phyloP scores from a whole-genome alignment of 2,797 vertebrate genomes.

The Pipistrellus kuhlii region DNA sequence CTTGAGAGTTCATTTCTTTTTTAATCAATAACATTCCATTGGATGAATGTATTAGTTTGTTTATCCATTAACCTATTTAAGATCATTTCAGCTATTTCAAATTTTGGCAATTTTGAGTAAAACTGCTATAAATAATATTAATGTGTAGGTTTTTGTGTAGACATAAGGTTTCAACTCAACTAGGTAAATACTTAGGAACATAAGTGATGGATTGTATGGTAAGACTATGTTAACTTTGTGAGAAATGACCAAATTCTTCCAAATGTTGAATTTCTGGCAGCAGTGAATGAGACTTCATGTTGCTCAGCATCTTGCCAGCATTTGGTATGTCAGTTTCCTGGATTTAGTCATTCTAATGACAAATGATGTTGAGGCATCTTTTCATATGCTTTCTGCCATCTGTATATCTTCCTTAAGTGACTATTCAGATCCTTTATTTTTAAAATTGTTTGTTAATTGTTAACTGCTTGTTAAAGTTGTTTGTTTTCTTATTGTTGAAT shows the following conservation, averaged over 20 bases:
- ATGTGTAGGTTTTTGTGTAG: not conserved
- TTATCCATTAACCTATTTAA: not conserved
- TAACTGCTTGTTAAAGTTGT: not conserved
- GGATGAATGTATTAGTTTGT: not conserved
- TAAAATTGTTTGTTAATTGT: not conserved
- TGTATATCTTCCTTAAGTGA: not conserved
- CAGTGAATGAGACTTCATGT: not conserved
- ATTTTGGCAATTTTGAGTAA: constrained; percentile 18
- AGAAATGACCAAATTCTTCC: not conserved
- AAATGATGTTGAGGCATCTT: not conserved
- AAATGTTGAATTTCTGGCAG: not conserved
- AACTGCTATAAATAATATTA: not conserved
- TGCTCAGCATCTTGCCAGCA: not conserved
- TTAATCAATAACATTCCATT: not conserved
- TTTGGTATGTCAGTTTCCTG: not conserved
- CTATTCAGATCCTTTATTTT: not conserved
- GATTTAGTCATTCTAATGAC: not conserved
- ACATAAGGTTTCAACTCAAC: not conserved
- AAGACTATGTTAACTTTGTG: constrained; percentile 4
- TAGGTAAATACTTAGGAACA: not conserved
- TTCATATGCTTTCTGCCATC: not conserved
- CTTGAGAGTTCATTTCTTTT: not conserved
- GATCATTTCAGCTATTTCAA: constrained; percentile 20
- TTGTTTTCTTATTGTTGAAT: not conserved
- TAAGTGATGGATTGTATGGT: not conserved